Base-by-base conservation (phyloP, 2,797 vertebrate genomes). In the Choloepus didactylus region DNA sequence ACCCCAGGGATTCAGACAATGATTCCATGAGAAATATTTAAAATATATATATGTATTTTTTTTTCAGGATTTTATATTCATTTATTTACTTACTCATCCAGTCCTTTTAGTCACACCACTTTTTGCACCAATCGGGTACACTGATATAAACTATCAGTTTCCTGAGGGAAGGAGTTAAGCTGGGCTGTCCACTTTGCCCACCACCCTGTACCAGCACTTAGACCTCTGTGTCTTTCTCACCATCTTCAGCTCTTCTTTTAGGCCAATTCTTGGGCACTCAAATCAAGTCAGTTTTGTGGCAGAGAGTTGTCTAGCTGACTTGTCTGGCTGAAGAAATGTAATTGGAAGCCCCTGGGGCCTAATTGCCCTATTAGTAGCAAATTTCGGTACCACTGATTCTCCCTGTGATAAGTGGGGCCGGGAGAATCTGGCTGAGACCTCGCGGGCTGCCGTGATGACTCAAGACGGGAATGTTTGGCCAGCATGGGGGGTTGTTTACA, bases 361-460 rank as follows among this genome's bases (percentile, higher is more conserved):
- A 44, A 72, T 60, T 82, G 60, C 60, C 41, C 64, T 59, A 66
- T 66, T 84, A 79, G 87, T 77, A 60, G 41, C 38, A 70, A 69
- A 85, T 88, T 81, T 93, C 25, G n/a, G 19, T 14, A 54, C n/a
- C 62, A 29, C 31, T 51, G 75, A 51, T 81, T 44, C 56, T 84
- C 41, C 25, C 23, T 76, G 54, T 6, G 87, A 6, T 56, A 79
- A 62, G 46, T 27, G 62, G 49, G 51, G 51, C 56, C 41, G 16
- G 35, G 76, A 67, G 51, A 35, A 25, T 31, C 79, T 64, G 87
- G 21, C 77, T 69, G 44, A 85, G 41, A 49, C 0, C 9, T 31
- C 75, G 25, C 75, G 6, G 25, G 31, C 75, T 8, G 25, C 75
- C 25, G 49, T 25, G 83, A 14, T 19, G 41, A 38, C 38, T 60